These are phyloP conservation scores for Malurus alboscapulatus DNA, from an alignment of 2,113 vertebrate genomes.

Conservation along the genomic window DNA sequence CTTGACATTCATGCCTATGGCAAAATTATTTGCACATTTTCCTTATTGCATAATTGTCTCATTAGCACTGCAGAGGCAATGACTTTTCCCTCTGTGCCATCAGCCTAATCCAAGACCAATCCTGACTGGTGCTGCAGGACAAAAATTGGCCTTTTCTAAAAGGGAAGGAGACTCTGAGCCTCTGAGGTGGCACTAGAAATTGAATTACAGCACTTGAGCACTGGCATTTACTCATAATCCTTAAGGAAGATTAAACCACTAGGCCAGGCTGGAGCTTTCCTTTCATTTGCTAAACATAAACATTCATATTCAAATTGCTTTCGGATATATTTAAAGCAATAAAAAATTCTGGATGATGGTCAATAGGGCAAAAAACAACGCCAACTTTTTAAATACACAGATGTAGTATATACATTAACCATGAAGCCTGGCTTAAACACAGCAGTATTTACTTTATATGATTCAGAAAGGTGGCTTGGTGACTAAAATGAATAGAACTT, in stretches of 20 bases:
- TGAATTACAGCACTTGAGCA: neutral
- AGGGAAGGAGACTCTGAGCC: neutral
- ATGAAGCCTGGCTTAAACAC: neutral
- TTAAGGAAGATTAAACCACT: neutral
- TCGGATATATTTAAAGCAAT: slow-evolving; percentile 38
- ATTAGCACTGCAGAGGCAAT: slow-evolving; percentile 19
- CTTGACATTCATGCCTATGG: slow-evolving; percentile 39
- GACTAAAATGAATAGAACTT: slow-evolving; percentile 36
- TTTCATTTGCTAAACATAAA: slow-evolving; percentile 24
- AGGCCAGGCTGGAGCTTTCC: neutral
- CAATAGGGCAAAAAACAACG: slow-evolving; percentile 5
- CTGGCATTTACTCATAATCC: neutral
- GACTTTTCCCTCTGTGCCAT: slow-evolving; percentile 28
- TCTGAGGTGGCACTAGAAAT: neutral
- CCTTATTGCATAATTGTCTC: slow-evolving; percentile 28
- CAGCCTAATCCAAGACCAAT: neutral
- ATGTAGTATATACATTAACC: neutral
- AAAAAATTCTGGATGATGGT: neutral
- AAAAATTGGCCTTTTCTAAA: neutral
- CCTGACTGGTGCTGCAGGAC: neutral
- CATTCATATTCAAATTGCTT: slow-evolving; percentile 27
- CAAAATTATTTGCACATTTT: slow-evolving; percentile 22
- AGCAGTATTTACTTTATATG: slow-evolving; percentile 46
- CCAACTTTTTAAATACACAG: slow-evolving; percentile 1
- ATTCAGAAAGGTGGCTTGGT: slow-evolving; percentile 43